Base-by-base conservation (phyloP, 2,797 vertebrate species). In the Babyrousa celebensis region DNA sequence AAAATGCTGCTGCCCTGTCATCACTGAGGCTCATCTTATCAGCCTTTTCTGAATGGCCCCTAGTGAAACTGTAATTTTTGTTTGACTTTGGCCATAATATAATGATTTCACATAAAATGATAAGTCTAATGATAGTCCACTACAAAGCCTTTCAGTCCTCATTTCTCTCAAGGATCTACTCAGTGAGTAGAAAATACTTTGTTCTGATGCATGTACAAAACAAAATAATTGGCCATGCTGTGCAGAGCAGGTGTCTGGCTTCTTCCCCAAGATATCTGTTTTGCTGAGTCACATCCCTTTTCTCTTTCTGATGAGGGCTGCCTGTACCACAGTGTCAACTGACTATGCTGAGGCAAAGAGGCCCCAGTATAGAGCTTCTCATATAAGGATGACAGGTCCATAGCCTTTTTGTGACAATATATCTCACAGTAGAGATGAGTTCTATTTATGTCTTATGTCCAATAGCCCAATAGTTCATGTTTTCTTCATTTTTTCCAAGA, bases 1-100 rank as follows among this genome's bases (percentile, higher is more conserved):
- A 23, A 14, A 48, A 1, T n/a, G 2, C 0, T 1, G 15, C 1
- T 48, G 7, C 18, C 15, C n/a, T 12, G 4, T 58, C 29, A 12
- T 63, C 52, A 32, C 18, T n/a, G 54, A 52, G 3, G 11, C 7
- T 89, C 10, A 15, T 43, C 20, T 40, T 43, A 29, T 32, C 67
- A 60, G 6, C 32, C 6, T 70, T 83, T 70, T 48, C 56, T 32
- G n/a, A 83, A 25, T 16, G 18, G 29, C 6, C 1, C 1, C 40
- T n/a, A 4, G 9, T 3, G n/a, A 89, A 86, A 32, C 3, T 2
- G 14, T 89, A 9, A 1, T 54, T 89, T 89, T 92, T 48, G 29
- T 62, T 58, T 85, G 10, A 43, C 36, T 79, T 82, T n/a, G 56
- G 27, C 6, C 48, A n/a, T 21, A 60, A 8, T 77, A 48, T n/a